Evolutionary conservation across 2,113 vertebrate genomes (phyloP), one percentile per base, ranked within the genome.

Genomic region (Corythornis madagascariensis): DNA sequence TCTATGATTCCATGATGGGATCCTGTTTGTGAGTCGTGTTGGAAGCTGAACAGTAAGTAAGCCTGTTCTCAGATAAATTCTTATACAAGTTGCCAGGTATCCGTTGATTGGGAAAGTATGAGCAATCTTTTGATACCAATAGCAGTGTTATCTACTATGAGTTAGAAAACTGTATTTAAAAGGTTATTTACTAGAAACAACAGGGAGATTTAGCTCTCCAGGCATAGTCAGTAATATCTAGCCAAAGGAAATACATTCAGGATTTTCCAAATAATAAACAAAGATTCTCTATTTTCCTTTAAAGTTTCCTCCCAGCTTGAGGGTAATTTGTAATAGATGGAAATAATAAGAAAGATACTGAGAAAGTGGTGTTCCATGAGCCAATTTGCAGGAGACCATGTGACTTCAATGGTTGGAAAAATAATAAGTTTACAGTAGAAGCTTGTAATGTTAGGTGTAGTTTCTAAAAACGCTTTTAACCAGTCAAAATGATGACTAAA

Each of bases 251-350:
- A 92, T 83, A 57, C 10, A 80, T 79, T 20, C n/a, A 72, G 53
- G 28, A 10, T 90, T 89, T 93, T 92, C 70, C 57, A 84, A 95
- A 93, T 82, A 96, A 92, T 70, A 69, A 91, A 93, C 56, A 81
- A 72, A 60, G 35, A 83, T 67, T 76, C 70, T 79, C 92, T 66
- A 81, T 53, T 63, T 86, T 60, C 40, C 35, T 86, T 90, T 88
- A 90, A 79, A 60, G 52, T 86, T 83, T 79, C 77, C 71, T 80
- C 52, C 80, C 47, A 81, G 40, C 56, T 79, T 74, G 47, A 83
- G 55, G 89, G 70, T 35, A 65, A 29, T 55, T n/a, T 81, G 77
- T 63, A 89, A 73, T 55, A 95, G 67, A 88, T 86, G 77, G 50
- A 92, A 94, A 79, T 84, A 71, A 85, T 81, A 88, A 89, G 72